These are phyloP conservation scores for Centropus unirufus DNA, from an alignment of 2,113 vertebrate genomes.

Conservation along the genomic window DNA sequence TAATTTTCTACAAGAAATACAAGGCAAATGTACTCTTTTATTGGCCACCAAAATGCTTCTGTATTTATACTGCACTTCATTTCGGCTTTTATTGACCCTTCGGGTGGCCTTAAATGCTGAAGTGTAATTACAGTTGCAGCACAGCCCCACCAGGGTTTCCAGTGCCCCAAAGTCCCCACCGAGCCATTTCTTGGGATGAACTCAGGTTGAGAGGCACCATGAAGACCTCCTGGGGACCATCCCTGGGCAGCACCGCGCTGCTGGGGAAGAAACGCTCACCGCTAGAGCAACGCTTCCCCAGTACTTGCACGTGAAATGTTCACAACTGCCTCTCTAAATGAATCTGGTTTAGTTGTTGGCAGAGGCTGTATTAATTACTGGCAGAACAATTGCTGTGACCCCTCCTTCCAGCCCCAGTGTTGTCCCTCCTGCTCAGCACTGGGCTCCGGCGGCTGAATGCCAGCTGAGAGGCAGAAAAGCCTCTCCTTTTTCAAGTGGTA, in stretches of 20 bases:
- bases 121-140: background rate
- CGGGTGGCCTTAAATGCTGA: background rate
- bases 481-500: background rate
- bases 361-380: background rate
- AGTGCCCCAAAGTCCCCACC: accelerated
- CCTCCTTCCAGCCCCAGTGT: background rate
- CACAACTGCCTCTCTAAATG: background rate
- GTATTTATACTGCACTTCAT: background rate
- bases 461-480: background rate
- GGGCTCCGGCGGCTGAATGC: accelerated
- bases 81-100: background rate
- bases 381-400: background rate
- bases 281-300: background rate
- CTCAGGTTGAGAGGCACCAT: accelerated
- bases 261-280: accelerated
- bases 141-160: background rate
- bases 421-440: background rate
- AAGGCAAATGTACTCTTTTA: background rate
- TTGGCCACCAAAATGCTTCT: background rate
- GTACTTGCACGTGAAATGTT: background rate
- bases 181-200: accelerated
- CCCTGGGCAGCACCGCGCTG: accelerated
- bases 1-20: background rate
- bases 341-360: background rate
- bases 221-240: background rate